Percentiles rank a stretch among this genome's conserved stretches.
Evolutionary conservation across 1,140 invertebrate genomes (phyloP).

Genomic region (Limonius californicus): DNA sequence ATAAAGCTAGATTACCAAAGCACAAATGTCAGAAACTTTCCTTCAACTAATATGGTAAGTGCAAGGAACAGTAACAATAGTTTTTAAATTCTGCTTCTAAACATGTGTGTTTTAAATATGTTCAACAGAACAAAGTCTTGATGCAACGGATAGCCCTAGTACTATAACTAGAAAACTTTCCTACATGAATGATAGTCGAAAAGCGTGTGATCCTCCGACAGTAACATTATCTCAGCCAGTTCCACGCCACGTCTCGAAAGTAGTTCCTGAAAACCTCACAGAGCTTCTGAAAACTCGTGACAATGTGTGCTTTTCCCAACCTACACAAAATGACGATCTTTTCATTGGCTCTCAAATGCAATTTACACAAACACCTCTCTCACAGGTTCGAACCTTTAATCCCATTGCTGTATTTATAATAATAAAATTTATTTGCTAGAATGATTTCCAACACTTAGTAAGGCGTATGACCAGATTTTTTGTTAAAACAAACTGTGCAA

Average conservation of each 20-base stretch:
- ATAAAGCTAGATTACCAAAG: slow-evolving; percentile 98
- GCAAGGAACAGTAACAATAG: too few relatives aligned
- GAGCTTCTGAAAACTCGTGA: slow-evolving; percentile 33
- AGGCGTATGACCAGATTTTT: slow-evolving; percentile 91
- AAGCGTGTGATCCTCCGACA: too few relatives aligned
- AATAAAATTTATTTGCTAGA: slow-evolving; percentile 46
- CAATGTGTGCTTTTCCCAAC: slow-evolving; percentile 81
- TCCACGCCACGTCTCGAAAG: neutral
- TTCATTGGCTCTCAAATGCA: slow-evolving; percentile 72
- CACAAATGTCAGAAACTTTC: slow-evolving; percentile 46
- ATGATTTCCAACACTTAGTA: slow-evolving; percentile 75
- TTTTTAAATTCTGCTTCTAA: too few relatives aligned
- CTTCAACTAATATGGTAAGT: too few relatives aligned
- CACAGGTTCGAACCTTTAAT: neutral
- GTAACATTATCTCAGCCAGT: slow-evolving; percentile 17
- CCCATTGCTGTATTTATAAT: slow-evolving; percentile 4
- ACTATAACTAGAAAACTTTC: too few relatives aligned
- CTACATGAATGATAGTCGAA: too few relatives aligned
- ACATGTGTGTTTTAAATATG: neutral
- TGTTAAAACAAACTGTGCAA: slow-evolving; percentile 63
- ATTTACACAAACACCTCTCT: slow-evolving; percentile 55
- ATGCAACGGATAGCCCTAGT: too few relatives aligned
- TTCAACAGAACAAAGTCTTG: neutral
- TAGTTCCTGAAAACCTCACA: neutral
- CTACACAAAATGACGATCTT: slow-evolving; percentile 76